Percentiles rank a stretch among this genome's conserved stretches.
Conservation (phyloP, 2,888 invertebrate species). For the Chromoteleia sp. region DNA sequence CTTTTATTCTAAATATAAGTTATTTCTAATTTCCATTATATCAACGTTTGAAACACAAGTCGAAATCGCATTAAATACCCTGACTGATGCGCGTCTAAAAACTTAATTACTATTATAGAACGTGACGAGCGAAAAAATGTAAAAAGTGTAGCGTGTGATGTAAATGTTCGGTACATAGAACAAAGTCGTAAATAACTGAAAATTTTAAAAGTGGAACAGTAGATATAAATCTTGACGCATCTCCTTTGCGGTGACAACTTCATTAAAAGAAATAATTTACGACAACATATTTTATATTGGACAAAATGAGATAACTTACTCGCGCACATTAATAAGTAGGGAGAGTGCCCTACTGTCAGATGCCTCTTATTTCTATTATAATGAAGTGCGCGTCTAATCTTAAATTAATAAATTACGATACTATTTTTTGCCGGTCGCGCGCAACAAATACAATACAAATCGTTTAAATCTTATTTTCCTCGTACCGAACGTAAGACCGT, state of each 20-base stretch:
- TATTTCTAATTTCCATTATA: too few relatives aligned
- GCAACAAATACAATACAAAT: too few relatives aligned
- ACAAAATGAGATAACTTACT: constrained; percentile 13
- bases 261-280: constrained; percentile 24
- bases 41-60: too few relatives aligned
- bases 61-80: too few relatives aligned
- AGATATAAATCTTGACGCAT: constrained; percentile 11
- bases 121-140: not conserved
- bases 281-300: constrained; percentile 6
- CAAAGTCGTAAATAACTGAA: constrained; percentile 30
- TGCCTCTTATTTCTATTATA: too few relatives aligned
- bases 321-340: not conserved
- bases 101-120: not conserved
- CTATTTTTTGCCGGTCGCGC: too few relatives aligned
- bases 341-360: too few relatives aligned
- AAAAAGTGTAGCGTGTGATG: not conserved
- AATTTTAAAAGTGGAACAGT: constrained; percentile 6
- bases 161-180: not conserved
- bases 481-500: too few relatives aligned
- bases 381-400: too few relatives aligned
- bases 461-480: too few relatives aligned
- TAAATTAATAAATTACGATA: too few relatives aligned
- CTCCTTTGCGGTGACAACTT: constrained; percentile 19
- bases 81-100: not conserved
- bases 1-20: too few relatives aligned